Evolutionary conservation across 2,888 invertebrate genomes (phyloP).

Genomic region (Trachelus troglodyta): DNA sequence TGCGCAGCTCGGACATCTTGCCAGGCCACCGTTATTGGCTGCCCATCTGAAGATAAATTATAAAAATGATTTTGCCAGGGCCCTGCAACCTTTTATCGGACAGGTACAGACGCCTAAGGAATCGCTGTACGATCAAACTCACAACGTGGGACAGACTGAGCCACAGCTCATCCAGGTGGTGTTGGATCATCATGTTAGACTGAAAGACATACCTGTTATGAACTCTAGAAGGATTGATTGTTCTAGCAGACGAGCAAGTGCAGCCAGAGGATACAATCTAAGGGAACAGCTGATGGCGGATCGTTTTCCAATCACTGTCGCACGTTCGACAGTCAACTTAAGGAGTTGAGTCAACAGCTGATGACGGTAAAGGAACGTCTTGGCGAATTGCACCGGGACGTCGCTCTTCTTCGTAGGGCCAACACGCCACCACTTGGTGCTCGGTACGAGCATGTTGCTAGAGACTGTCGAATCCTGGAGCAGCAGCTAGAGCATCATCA

Average conservation of each 20-base stretch:
- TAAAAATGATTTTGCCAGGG: constrained; percentile 74
- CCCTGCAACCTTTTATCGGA: constrained; percentile 73
- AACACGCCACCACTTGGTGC: constrained; percentile 66
- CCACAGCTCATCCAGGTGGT: constrained; percentile 53
- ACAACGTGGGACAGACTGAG: constrained; percentile 43
- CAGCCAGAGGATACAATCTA: constrained; percentile 44
- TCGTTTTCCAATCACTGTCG: constrained; percentile 75
- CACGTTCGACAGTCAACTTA: constrained; percentile 70
- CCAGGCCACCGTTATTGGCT: constrained; percentile 63
- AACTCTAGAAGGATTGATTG: constrained; percentile 12
- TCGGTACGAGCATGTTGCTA: constrained; percentile 69
- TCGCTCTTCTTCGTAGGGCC: constrained; percentile 73
- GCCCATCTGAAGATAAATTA: constrained; percentile 69
- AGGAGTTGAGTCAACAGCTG: constrained; percentile 73
- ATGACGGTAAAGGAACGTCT: constrained; percentile 74
- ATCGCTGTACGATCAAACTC: constrained; percentile 54
- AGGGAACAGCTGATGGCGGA: constrained; percentile 69
- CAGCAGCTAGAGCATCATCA: constrained; percentile 73
- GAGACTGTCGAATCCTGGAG: constrained; percentile 72
- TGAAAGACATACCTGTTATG: background rate
- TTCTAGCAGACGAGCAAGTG: constrained; percentile 42
- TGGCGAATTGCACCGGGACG: constrained; percentile 77
- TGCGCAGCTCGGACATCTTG: constrained; percentile 73
- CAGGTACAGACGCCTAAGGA: constrained; percentile 48
- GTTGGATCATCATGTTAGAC: background rate